Base-by-base conservation (phyloP, 2,888 invertebrate species). In the Cerceris ruficornis region DNA sequence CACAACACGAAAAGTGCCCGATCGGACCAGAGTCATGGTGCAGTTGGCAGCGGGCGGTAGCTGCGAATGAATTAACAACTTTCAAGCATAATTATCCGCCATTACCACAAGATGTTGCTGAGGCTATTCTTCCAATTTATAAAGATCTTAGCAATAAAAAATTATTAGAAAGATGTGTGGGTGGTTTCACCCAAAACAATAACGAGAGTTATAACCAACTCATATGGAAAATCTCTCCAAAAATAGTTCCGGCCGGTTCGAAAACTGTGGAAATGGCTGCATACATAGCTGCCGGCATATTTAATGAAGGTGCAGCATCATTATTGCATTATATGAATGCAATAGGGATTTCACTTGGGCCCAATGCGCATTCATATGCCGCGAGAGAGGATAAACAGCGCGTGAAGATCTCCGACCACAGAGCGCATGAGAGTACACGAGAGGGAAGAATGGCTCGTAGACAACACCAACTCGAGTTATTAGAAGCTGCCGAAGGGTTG, bases 41-140 rank as follows among this genome's bases (percentile, higher is more conserved):
- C 59, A 15, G 4, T 6, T 77, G 58, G 61, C 75, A 80, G 54
- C 54, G 59, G 14, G 73, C 80, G 15, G 50, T 14, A 62, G 77
- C 80, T 61, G 15, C 49, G 5, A 49, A 62, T 6, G 41, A 42
- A 14, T 62, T 82, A 60, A 11, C 60, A 39, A 42, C 65, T 15
- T 80, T 57, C 39, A 69, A 77, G 17, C 75, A 80, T 39, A 75
- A 80, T 42, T 70, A 70, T 64, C 11, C 6, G 14, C 39, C 74
- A 8, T 58, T 74, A 43, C 70, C 58, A 8, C 11, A 5, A 11
- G 74, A 75, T 75, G 86, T 88, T 81, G 55, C 72, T n/a, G 64
- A 46, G 28, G 86, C 86, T 13, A 83, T 87, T 7, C 77, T 78
- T 39, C 87, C 87, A 6, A 85, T 88, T 62, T 89, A 88, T 75